Evolutionary conservation across 2,888 invertebrate genomes (phyloP).

Genomic region (Sphaerophoria rueppellii): DNA sequence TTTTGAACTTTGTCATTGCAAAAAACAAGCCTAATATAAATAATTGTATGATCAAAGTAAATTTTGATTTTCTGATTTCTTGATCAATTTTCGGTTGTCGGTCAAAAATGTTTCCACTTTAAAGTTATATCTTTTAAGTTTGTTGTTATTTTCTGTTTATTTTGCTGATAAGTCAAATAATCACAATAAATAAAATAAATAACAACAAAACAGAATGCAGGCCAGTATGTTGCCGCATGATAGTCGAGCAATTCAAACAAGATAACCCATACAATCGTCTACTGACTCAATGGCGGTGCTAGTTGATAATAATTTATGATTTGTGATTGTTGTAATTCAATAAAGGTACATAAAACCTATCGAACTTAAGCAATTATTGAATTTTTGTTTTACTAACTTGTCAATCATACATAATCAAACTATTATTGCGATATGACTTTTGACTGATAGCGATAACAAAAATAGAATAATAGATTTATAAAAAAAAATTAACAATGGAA

Average conservation of each 20-base stretch:
- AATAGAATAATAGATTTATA: background rate
- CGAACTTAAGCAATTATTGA: background rate
- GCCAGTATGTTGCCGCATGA: constrained; percentile 26
- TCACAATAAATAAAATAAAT: background rate
- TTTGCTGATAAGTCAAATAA: background rate
- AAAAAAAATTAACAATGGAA: background rate
- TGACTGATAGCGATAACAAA: background rate
- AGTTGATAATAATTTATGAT: background rate
- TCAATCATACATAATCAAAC: constrained; percentile 27
- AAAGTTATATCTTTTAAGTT: constrained; percentile 13
- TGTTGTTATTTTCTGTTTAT: background rate
- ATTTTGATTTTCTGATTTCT: too few relatives aligned
- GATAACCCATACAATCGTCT: background rate
- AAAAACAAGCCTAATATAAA: too few relatives aligned
- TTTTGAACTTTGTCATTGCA: too few relatives aligned
- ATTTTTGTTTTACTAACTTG: constrained; percentile 14
- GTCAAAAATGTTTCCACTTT: background rate
- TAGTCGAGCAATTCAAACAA: background rate
- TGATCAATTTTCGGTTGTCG: too few relatives aligned
- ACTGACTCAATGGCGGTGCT: background rate
- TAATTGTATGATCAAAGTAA: too few relatives aligned
- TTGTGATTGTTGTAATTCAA: constrained; percentile 11
- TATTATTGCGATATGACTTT: constrained; percentile 17
- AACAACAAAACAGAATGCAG: background rate
- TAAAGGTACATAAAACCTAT: background rate